Conservation (phyloP, 2,888 invertebrate species). For the Fragum fragum region DNA sequence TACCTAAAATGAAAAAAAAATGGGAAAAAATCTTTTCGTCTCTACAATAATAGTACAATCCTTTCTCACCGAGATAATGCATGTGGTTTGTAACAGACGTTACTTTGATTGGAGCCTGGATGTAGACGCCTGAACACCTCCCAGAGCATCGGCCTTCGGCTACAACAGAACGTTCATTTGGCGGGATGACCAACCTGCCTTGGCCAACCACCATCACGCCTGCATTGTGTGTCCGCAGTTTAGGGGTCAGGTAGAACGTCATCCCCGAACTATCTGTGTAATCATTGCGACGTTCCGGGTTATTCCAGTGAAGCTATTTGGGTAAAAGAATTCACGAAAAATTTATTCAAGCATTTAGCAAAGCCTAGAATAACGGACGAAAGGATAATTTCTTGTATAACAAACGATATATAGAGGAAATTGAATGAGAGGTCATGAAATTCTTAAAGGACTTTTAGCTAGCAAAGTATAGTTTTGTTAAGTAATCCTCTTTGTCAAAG, state of each 20-base stretch:
- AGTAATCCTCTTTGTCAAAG: too few species aligned
- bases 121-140: slow-evolving; percentile 42
- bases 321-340: too few species aligned
- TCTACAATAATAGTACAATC: too few species aligned
- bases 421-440: too few species aligned
- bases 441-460: background rate
- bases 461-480: too few species aligned
- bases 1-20: too few species aligned
- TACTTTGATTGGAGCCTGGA: slow-evolving; percentile 52
- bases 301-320: slow-evolving; percentile 78
- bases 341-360: too few species aligned
- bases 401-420: background rate
- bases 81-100: slow-evolving; percentile 56
- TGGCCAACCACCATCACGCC: slow-evolving; percentile 69
- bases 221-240: slow-evolving; percentile 65
- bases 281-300: slow-evolving; percentile 63
- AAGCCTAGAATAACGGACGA: background rate
- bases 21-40: too few species aligned
- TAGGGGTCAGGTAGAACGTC: slow-evolving; percentile 67
- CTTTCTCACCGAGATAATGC: slow-evolving; percentile 63
- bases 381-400: background rate
- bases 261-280: slow-evolving; percentile 74
- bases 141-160: slow-evolving; percentile 27
- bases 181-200: slow-evolving; percentile 68
- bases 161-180: slow-evolving; percentile 36